Evolutionary conservation across 2,888 invertebrate genomes (phyloP), one percentile per base, ranked within the genome.

Genomic region (Poecilus cupreus): DNA sequence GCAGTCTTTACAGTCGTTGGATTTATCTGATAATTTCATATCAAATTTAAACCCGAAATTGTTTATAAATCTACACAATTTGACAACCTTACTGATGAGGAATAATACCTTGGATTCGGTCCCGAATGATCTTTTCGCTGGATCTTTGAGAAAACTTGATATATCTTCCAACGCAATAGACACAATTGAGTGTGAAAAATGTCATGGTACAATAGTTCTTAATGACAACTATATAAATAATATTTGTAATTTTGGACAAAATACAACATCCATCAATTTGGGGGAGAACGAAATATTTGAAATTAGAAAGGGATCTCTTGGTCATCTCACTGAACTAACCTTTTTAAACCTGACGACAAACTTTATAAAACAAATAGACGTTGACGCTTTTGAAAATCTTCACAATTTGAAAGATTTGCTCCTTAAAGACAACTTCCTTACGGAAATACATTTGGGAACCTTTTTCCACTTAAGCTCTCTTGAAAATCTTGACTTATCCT

Each of bases 351-450:
- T 68, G 6, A 10, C 39, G 10, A 6, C 8, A 3, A 68, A 68
- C 18, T 16, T 10, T 18, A 68, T 68, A 3, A 37, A 18, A 16
- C 6, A 32, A n/a, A n/a, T 68, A 0, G 37, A 68, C 32, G 10
- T 32, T 18, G 37, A 68, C 13, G 64, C 37, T 37, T 68, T 68
- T 37, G 22, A 68, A 37, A 68, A 68, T 37, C 37, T 39, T 32
- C 13, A 20, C 10, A 37, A 16, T 16, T 68, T 68, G 18, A 18
- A 5, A 11, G 10, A n/a, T 37, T 68, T 68, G 18, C 1, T 10
- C 3, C 6, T 68, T 5, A 37, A 13, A 11, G 13, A 68, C 13
- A 68, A 68, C 16, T 18, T 37, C 6, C 37, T 68, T 11, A 32
- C 64, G 13, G 6, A 3, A 32, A 32, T 68, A 16, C 3, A 32